Percentiles rank a stretch among this genome's conserved stretches.
phyloP scores from a whole-genome alignment of 2,888 invertebrate genomes.

The Drosophila paramelanica region DNA sequence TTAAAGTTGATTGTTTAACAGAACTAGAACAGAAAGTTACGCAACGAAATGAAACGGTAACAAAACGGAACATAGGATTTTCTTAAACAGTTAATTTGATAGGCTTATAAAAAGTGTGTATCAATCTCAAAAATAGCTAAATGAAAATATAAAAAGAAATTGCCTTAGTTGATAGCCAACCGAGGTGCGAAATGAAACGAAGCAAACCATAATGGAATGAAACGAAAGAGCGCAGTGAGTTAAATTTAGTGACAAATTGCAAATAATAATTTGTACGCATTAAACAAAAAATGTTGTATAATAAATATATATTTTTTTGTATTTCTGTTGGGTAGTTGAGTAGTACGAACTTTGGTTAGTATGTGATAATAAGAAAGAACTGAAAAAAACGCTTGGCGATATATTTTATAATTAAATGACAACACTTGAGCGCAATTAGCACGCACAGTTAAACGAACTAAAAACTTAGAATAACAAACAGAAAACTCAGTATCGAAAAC shows the following conservation, averaged over 20 bases:
- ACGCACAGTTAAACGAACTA: slow-evolving; percentile 27
- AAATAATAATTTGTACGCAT: slow-evolving; percentile 19
- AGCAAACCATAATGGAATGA: slow-evolving; percentile 24
- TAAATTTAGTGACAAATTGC: slow-evolving; percentile 51
- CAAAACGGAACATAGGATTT: slow-evolving; percentile 41
- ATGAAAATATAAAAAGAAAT: background rate
- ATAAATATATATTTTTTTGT: background rate
- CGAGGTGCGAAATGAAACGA: slow-evolving; percentile 28
- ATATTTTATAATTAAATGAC: slow-evolving; percentile 45
- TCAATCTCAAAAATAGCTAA: slow-evolving; percentile 11
- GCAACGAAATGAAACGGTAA: slow-evolving; percentile 35
- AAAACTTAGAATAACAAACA: slow-evolving; percentile 32
- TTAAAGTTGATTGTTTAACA: slow-evolving; percentile 21
- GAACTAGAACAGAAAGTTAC: slow-evolving; percentile 36
- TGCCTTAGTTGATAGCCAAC: slow-evolving; percentile 26
- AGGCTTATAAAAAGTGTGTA: slow-evolving; percentile 29
- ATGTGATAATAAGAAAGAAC: slow-evolving; percentile 28
- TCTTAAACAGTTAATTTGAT: slow-evolving; percentile 44
- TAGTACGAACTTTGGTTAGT: slow-evolving; percentile 35
- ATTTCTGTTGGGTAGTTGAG: slow-evolving; percentile 18
- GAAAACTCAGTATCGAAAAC: slow-evolving; percentile 46
- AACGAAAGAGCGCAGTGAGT: slow-evolving; percentile 57
- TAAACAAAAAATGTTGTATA: slow-evolving; percentile 8
- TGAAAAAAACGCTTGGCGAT: slow-evolving; percentile 37
- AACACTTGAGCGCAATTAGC: slow-evolving; percentile 36